Evolutionary conservation across 2,888 invertebrate genomes (phyloP), one percentile per base, ranked within the genome.

Genomic region (Pseudococcus jackbeardsleyi): DNA sequence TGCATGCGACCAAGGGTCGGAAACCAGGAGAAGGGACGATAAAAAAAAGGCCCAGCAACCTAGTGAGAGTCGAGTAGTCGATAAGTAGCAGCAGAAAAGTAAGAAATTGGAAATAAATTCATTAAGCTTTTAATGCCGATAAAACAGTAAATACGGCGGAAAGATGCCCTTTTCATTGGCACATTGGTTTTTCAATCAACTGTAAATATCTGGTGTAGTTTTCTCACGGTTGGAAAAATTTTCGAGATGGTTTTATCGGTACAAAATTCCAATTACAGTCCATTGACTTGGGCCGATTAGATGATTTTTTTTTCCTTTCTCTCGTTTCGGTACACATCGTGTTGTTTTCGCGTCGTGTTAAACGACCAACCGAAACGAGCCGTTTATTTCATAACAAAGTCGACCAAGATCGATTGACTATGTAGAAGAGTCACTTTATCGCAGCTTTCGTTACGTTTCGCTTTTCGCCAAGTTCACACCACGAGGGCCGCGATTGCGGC

Each of bases 121-220:
- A 79, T 79, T 79, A 79, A 79, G 42, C 39, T 79, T 46, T 79
- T 79, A 79, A 72, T 72, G 68, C 68, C 68, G 68, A 72, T 72
- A 72, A 72, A 72, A 72, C 68, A 33, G 68, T 72, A 72, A 72
- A 72, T 26, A 72, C 68, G 68, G 68, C 68, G 79, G 79, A 39
- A 79, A 42, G 79, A 42, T 39, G 79, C 42, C 33, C 42, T 42
- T 79, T 46, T 79, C 79, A 42, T 79, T 79, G 79, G 79, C 79
- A 79, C 79, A 79, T 79, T 46, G 79, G 79, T 39, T 46, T 79
- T 79, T 79, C 79, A 79, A 79, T 79, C 79, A 42, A 79, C 79
- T 79, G 79, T 79, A 79, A 79, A 79, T 79, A 79, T 79, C 79
- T 42, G 79, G 79, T 46, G 79, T 79, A 72, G 79, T 79, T 79